Evolutionary conservation across 2,888 invertebrate species (phyloP).

Genomic region (Flexamia atlantica): DNA sequence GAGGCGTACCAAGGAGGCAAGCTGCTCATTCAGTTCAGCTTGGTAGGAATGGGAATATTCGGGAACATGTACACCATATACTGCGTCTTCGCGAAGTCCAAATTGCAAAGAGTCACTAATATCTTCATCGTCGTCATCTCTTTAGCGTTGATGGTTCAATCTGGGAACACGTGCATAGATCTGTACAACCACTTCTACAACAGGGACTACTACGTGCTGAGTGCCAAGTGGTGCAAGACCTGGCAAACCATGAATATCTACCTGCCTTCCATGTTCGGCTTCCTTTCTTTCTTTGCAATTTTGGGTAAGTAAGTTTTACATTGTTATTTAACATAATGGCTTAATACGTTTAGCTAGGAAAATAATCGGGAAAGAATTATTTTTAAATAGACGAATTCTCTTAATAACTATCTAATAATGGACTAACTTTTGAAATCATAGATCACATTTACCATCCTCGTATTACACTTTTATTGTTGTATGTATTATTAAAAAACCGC

Average conservation of each 20-base stretch:
- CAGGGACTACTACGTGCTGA: not conserved
- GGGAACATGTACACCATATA: constrained; percentile 26
- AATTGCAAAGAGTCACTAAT: constrained; percentile 19
- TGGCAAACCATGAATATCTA: constrained; percentile 31
- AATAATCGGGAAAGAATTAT: too few relatives aligned
- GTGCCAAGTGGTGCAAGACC: not conserved
- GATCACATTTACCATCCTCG: too few relatives aligned
- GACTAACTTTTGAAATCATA: too few relatives aligned
- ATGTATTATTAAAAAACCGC: too few relatives aligned
- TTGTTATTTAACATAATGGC: too few relatives aligned
- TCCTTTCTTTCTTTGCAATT: constrained; percentile 32
- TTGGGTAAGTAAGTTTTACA: not conserved
- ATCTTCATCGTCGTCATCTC: constrained; percentile 23
- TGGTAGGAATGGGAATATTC: not conserved
- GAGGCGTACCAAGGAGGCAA: not conserved
- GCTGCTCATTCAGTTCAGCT: not conserved
- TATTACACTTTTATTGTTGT: too few relatives aligned
- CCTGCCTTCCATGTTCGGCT: not conserved
- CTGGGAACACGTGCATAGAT: constrained; percentile 19
- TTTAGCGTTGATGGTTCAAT: not conserved
- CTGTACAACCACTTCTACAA: not conserved
- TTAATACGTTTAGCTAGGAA: too few relatives aligned
- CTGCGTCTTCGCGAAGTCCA: constrained; percentile 14
- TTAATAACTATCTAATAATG: too few relatives aligned
- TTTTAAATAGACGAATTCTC: too few relatives aligned